phyloP scores from a whole-genome alignment of 1,140 invertebrate species.

The Drosophila nigrodunni region DNA sequence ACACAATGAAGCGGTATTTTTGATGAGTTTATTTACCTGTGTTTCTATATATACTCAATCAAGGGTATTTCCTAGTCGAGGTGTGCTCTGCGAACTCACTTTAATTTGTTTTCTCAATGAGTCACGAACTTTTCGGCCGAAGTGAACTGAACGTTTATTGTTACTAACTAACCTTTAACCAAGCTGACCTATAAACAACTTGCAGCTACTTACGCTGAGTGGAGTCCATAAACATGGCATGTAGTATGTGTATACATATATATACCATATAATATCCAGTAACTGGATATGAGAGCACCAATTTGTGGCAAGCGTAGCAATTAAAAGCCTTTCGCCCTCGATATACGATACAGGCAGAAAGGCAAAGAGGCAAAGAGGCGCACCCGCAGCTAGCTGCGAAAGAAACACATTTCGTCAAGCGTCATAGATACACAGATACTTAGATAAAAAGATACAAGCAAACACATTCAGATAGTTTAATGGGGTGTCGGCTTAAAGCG shows the following conservation, averaged over 20 bases:
- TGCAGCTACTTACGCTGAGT: constrained; percentile 15
- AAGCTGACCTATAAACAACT: constrained; percentile 34
- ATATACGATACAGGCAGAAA: constrained; percentile 18
- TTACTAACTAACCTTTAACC: constrained; percentile 29
- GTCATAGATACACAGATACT: neutral
- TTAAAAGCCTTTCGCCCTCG: constrained; percentile 23
- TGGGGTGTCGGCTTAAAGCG: constrained; percentile 31
- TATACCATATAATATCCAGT: constrained; percentile 9
- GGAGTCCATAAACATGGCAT: constrained; percentile 12
- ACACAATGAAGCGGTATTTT: too few relatives aligned
- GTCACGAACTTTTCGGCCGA: constrained; percentile 22
- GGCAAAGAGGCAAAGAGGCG: neutral
- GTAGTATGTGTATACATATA: too few relatives aligned
- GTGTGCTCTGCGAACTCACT: neutral
- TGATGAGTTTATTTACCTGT: neutral
- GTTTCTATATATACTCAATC: neutral
- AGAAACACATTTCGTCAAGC: constrained; percentile 15
- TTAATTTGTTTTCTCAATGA: constrained; percentile 13
- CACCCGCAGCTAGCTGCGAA: constrained; percentile 13
- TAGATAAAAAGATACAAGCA: constrained; percentile 19
- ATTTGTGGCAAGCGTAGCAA: constrained; percentile 22
- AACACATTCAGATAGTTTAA: constrained; percentile 27
- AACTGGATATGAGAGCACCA: constrained; percentile 24
- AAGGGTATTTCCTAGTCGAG: constrained; percentile 6
- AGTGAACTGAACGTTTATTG: constrained; percentile 19